Conservation (phyloP, 1,140 invertebrate genomes). For the Trachymyrmex septentrionalis region DNA sequence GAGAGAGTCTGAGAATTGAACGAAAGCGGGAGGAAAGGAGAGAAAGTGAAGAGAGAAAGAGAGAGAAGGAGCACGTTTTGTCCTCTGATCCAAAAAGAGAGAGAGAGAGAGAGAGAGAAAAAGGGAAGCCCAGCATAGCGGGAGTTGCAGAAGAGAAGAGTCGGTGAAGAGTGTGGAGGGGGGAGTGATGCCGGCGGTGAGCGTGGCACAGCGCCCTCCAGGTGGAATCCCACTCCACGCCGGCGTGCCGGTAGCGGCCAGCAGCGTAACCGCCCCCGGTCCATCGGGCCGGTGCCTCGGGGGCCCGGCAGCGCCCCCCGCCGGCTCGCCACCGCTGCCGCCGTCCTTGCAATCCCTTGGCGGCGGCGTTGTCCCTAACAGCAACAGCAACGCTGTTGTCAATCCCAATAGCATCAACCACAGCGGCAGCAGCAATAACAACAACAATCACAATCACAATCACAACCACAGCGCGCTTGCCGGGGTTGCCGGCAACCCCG, state of each 20-base stretch:
- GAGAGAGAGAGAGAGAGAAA: background rate
- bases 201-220: constrained; percentile 86
- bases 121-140: constrained; percentile 66
- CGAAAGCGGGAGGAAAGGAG: background rate
- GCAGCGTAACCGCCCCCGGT: constrained; percentile 76
- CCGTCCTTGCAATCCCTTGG: too few species aligned
- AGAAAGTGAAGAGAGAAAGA: constrained; percentile 1
- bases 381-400: too few species aligned
- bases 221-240: constrained; percentile 85
- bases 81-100: constrained; percentile 21
- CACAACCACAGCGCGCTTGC: too few species aligned
- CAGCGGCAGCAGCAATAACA: too few species aligned
- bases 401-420: too few species aligned
- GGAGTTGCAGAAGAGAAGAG: constrained; percentile 78
- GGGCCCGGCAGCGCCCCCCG: too few species aligned
- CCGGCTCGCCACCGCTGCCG: too few species aligned
- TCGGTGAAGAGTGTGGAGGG: constrained; percentile 83
- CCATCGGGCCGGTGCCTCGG: too few species aligned
- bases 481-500: too few species aligned
- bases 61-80: constrained; percentile 49
- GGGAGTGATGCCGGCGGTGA: constrained; percentile 86
- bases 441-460: too few species aligned
- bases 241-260: constrained; percentile 83
- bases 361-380: too few species aligned
- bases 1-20: background rate